Evolutionary conservation across 2,888 invertebrate species (phyloP).

Genomic region (Lapara coniferarum): DNA sequence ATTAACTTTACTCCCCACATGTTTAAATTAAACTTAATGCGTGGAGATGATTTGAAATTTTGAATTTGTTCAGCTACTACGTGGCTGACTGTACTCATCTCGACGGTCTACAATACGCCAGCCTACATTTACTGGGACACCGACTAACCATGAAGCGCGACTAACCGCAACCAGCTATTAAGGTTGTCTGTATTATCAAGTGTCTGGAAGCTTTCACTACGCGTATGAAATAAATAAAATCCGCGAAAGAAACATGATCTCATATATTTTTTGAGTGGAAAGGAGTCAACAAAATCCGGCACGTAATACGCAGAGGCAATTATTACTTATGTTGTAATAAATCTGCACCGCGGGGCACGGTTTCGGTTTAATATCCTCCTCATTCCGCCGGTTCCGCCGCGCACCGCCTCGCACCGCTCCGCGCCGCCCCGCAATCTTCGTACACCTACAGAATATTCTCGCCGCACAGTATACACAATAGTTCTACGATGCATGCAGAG

Average conservation of each 20-base stretch:
- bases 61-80: no score
- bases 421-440: neutral
- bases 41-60: no score
- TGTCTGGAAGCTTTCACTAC: neutral
- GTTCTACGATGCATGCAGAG: neutral
- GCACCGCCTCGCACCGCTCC: neutral
- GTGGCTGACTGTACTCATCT: no score
- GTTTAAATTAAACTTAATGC: no score
- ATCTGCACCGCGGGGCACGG: constrained; percentile 24
- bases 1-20: no score
- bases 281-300: constrained; percentile 9
- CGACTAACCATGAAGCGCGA: no score
- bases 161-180: no score
- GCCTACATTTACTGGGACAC: no score
- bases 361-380: constrained; percentile 28
- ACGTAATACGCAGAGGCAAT: constrained; percentile 12
- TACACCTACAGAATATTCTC: neutral
- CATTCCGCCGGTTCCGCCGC: constrained; percentile 11
- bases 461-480: neutral
- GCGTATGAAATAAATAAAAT: neutral
- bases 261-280: neutral
- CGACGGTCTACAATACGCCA: no score
- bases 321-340: constrained; percentile 22
- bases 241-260: no score
- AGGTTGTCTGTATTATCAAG: neutral